Conservation (phyloP, 2,888 invertebrate species). For the Stenchaetothrips biformis region DNA sequence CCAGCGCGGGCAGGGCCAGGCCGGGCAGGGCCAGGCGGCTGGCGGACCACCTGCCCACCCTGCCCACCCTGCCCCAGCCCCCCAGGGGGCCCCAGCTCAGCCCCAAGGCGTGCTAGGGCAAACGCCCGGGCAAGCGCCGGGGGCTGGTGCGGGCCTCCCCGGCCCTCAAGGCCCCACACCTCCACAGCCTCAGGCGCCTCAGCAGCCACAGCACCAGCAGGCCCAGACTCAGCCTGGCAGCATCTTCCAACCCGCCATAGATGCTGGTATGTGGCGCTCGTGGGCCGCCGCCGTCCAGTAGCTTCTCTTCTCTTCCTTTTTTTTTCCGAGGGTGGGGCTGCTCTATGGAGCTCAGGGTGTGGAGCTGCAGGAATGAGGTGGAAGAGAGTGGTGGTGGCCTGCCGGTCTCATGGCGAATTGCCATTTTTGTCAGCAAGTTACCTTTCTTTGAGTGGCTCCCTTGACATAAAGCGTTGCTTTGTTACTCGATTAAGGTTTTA, state of each 20-base stretch:
- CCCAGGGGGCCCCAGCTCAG: conserved; percentile 28
- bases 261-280: background rate
- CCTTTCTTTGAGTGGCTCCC: background rate
- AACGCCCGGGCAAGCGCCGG: background rate
- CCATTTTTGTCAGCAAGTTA: background rate
- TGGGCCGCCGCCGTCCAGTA: background rate
- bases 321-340: background rate
- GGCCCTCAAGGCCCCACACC: no score
- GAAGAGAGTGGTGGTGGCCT: background rate
- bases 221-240: conserved; percentile 25
- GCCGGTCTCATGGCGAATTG: background rate
- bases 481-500: background rate
- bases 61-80: conserved; percentile 30
- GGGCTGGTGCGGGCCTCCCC: background rate
- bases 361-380: background rate
- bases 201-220: conserved; percentile 3
- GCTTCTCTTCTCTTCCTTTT: background rate
- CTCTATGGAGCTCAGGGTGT: background rate
- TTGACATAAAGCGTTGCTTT: background rate
- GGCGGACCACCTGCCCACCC: conserved; percentile 26
- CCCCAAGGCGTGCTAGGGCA: background rate
- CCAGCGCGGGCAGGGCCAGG: background rate
- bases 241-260: conserved; percentile 16
- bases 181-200: conserved; percentile 18
- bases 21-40: background rate